Evolutionary conservation across 1,140 invertebrate genomes (phyloP).

Genomic region (Hetaerina americana): DNA sequence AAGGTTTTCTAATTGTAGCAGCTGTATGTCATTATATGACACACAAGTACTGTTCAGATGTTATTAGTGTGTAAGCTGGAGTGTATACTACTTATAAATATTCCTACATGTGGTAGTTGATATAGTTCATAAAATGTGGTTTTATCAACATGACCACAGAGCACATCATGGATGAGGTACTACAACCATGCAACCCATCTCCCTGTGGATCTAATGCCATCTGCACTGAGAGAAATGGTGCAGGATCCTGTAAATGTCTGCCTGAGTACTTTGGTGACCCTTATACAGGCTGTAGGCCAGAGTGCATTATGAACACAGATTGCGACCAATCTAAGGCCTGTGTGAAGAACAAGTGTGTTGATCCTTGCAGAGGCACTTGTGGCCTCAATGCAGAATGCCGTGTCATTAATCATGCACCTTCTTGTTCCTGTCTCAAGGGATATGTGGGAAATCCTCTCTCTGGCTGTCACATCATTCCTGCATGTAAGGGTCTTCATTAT

Average conservation of each 20-base stretch:
- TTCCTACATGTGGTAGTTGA: too few relatives aligned
- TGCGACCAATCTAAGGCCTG: conserved; percentile 28
- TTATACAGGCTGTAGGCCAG: conserved; percentile 21
- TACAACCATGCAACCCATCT: conserved; percentile 23
- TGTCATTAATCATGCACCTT: conserved; percentile 26
- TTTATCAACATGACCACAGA: too few relatives aligned
- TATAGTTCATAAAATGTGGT: too few relatives aligned
- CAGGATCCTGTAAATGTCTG: conserved; percentile 24
- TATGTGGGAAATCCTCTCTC: conserved; percentile 24
- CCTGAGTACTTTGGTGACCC: conserved; percentile 26
- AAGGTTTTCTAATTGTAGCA: too few relatives aligned
- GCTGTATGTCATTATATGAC: too few relatives aligned
- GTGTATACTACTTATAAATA: too few relatives aligned
- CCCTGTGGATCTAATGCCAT: conserved; percentile 27
- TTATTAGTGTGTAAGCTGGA: too few relatives aligned
- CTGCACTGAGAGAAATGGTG: conserved; percentile 23
- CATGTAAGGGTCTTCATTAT: conserved; percentile 12
- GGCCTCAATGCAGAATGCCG: conserved; percentile 27
- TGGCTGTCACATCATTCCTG: conserved; percentile 18
- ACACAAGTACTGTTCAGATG: too few relatives aligned
- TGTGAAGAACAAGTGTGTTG: conserved; percentile 25
- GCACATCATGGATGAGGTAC: conserved; percentile 7
- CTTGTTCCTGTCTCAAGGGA: conserved; percentile 25
- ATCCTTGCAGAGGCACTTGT: conserved; percentile 28
- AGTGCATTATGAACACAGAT: conserved; percentile 25